Conservation (phyloP, 2,888 invertebrate species). For the Cyaniris semiargus region DNA sequence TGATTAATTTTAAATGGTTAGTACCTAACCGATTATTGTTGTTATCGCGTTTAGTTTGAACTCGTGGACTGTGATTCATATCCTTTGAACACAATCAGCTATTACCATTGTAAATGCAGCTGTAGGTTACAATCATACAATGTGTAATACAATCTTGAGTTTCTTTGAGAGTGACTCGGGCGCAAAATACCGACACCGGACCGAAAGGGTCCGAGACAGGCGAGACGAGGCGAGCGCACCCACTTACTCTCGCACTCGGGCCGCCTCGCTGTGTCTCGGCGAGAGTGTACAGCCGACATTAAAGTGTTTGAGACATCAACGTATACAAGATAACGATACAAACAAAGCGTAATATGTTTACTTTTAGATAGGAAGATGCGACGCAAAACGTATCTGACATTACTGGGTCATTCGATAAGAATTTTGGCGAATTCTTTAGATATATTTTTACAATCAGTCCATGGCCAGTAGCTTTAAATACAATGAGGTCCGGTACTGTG, state of each 20-base stretch:
- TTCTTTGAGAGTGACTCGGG: neutral
- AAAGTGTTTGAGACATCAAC: too few species aligned
- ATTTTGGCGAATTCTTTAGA: neutral
- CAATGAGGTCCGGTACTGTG: too few species aligned
- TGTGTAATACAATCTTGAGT: neutral
- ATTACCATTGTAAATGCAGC: neutral
- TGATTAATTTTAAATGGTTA: neutral
- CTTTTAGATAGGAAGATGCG: neutral
- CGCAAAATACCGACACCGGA: too few species aligned
- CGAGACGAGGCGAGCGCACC: too few species aligned
- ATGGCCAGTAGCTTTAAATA: too few species aligned
- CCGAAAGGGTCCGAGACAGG: too few species aligned
- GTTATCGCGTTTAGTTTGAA: conserved; percentile 5
- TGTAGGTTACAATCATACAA: neutral
- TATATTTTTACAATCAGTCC: neutral
- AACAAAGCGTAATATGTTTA: neutral
- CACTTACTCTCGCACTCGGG: too few species aligned
- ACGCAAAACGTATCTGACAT: neutral
- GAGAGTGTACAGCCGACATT: too few species aligned
- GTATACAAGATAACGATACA: neutral
- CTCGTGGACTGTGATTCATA: conserved; percentile 7
- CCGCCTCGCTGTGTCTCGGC: too few species aligned
- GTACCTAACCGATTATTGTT: neutral
- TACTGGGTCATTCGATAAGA: neutral
- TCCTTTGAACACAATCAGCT: neutral